Conservation (phyloP, 1,140 invertebrate species). For the Oncopeltus fasciatus region DNA sequence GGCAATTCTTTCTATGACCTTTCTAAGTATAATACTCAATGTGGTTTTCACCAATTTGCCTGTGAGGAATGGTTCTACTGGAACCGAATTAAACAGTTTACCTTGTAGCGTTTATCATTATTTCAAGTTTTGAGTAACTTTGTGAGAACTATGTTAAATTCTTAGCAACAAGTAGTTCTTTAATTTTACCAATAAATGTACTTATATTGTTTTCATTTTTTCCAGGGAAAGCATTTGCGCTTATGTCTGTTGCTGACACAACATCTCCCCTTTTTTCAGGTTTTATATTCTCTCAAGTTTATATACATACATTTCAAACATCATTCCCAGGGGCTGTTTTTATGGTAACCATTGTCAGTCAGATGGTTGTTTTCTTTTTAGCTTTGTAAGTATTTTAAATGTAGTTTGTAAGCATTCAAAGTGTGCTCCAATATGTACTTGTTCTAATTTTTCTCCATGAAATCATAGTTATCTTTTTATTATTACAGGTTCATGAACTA, state of each 20-base stretch:
- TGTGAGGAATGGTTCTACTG: background rate
- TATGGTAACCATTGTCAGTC: slow-evolving; percentile 51
- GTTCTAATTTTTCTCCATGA: too few relatives aligned
- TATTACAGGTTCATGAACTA: too few relatives aligned
- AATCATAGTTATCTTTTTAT: too few relatives aligned
- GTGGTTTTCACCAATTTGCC: background rate
- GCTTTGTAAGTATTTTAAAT: slow-evolving; percentile 39
- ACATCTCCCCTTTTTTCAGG: slow-evolving; percentile 54
- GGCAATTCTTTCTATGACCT: too few relatives aligned
- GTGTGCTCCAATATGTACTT: too few relatives aligned
- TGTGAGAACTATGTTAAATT: background rate
- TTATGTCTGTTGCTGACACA: slow-evolving; percentile 60
- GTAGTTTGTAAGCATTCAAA: too few relatives aligned
- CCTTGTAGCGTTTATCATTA: background rate
- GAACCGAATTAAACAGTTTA: too few relatives aligned
- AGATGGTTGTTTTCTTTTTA: slow-evolving; percentile 43
- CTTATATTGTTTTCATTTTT: slow-evolving; percentile 16
- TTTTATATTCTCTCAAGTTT: slow-evolving; percentile 51
- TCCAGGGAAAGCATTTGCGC: slow-evolving; percentile 52
- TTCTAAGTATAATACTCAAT: too few relatives aligned
- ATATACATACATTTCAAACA: slow-evolving; percentile 43
- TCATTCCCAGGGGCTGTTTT: slow-evolving; percentile 41
- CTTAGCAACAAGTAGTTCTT: background rate
- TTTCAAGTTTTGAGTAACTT: background rate
- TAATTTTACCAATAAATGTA: background rate